These are phyloP conservation scores for Thymelicus lineola DNA, from an alignment of 2,888 invertebrate species.

Conservation along the genomic window DNA sequence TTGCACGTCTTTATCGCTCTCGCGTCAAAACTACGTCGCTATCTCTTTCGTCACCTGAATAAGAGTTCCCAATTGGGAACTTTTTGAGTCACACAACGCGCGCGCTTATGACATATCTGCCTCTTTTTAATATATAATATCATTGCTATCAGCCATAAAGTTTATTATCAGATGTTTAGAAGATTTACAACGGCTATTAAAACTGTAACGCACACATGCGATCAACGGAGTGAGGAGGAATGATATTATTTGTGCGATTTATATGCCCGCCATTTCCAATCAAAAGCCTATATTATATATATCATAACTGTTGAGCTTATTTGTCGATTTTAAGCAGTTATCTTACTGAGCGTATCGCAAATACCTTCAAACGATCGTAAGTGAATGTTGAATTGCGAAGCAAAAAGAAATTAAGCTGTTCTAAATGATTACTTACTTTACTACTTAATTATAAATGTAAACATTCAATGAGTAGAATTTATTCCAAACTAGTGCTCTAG, in stretches of 20 bases:
- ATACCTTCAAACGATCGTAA: slow-evolving; percentile 10
- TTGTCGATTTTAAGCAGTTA: slow-evolving; percentile 41
- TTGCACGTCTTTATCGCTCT: too few species aligned
- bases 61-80: too few species aligned
- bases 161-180: neutral
- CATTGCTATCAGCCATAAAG: neutral
- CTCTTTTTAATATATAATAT: too few species aligned
- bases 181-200: slow-evolving; percentile 3
- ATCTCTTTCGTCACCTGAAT: too few species aligned
- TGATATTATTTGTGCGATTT: too few species aligned
- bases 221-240: too few species aligned
- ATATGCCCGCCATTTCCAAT: neutral
- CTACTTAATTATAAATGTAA: too few species aligned
- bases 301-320: slow-evolving; percentile 34
- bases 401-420: neutral
- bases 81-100: too few species aligned
- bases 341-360: slow-evolving; percentile 42
- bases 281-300: slow-evolving; percentile 13
- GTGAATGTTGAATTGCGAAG: neutral
- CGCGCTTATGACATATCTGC: too few species aligned
- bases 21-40: too few species aligned
- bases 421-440: too few species aligned
- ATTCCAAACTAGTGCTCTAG: neutral
- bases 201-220: neutral
- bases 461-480: neutral